phyloP scores from a whole-genome alignment of 2,797 vertebrate species.

The Typhlichthys subterraneus region DNA sequence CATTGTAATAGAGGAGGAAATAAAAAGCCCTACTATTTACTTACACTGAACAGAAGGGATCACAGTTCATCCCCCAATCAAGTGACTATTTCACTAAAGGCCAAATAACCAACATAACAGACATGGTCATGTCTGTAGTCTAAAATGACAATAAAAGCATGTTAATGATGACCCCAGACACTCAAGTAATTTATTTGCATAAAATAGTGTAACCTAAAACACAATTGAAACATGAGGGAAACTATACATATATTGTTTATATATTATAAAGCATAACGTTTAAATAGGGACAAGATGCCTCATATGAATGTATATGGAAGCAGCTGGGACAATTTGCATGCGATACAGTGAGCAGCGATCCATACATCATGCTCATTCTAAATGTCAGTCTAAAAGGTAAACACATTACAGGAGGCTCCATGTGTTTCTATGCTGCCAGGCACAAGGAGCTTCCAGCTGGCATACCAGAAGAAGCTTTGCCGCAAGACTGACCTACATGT shows the following conservation, averaged over 20 bases:
- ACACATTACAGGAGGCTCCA: slow-evolving; percentile 6
- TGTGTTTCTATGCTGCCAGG: slow-evolving; percentile 7
- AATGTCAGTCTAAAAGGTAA: slow-evolving; percentile 9
- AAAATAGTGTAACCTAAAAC: no score
- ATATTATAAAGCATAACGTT: background rate
- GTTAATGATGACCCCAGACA: no score
- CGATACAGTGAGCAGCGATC: slow-evolving; percentile 9
- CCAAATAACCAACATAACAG: no score
- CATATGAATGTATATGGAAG: no score
- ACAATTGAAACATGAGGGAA: no score
- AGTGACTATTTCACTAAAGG: background rate
- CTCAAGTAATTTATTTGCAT: no score
- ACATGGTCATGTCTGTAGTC: no score
- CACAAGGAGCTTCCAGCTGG: background rate
- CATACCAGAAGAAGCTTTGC: slow-evolving; percentile 17
- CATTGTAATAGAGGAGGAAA: slow-evolving; percentile 17
- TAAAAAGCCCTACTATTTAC: background rate
- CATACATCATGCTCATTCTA: slow-evolving; percentile 6
- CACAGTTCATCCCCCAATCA: slow-evolving; percentile 12
- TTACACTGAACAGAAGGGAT: background rate
- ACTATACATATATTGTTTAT: no score
- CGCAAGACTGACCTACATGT: background rate
- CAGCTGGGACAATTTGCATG: background rate
- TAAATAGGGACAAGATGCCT: background rate
- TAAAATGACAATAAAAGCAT: no score